phyloP scores from a whole-genome alignment of 2,113 vertebrate species.

The Aphyosemion australe region DNA sequence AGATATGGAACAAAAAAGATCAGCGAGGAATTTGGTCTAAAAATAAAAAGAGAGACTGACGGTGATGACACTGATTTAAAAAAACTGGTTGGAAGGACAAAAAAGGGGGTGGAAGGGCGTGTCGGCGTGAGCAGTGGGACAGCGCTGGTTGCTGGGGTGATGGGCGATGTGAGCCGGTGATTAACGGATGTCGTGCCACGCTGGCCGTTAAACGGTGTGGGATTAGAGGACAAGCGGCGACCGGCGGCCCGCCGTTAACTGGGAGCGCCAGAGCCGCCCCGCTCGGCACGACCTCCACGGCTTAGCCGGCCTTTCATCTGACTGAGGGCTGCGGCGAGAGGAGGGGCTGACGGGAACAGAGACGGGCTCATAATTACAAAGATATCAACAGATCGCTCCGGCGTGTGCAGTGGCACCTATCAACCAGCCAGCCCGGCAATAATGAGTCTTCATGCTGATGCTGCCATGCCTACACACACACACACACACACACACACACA shows the following conservation, averaged over 20 bases:
- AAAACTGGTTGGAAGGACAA: conserved; percentile 49
- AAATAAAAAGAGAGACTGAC: not conserved
- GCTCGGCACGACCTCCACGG: conserved; percentile 70
- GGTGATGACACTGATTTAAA: conserved; percentile 20
- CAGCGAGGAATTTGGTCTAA: not conserved
- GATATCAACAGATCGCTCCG: conserved; percentile 59
- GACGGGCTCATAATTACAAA: conserved; percentile 72
- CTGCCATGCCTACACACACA: conserved; percentile 12
- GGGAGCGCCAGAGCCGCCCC: conserved; percentile 59
- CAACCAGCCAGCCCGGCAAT: conserved; percentile 53
- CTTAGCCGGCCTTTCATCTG: conserved; percentile 79
- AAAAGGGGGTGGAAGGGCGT: conserved; percentile 65
- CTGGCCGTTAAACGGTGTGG: conserved; percentile 77
- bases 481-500: conserved; percentile 5
- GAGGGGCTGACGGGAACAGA: conserved; percentile 25
- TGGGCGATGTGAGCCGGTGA: conserved; percentile 76
- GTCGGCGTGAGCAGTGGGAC: conserved; percentile 54
- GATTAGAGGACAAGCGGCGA: conserved; percentile 73
- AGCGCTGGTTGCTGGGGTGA: conserved; percentile 69
- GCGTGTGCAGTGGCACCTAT: too few species aligned
- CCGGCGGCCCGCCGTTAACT: conserved; percentile 61
- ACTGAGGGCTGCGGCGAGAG: conserved; percentile 58
- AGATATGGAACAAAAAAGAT: not conserved
- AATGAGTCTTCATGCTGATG: conserved; percentile 76
- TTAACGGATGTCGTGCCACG: conserved; percentile 73